Conservation (phyloP, 2,888 invertebrate genomes). For the Tipula vernalis region DNA sequence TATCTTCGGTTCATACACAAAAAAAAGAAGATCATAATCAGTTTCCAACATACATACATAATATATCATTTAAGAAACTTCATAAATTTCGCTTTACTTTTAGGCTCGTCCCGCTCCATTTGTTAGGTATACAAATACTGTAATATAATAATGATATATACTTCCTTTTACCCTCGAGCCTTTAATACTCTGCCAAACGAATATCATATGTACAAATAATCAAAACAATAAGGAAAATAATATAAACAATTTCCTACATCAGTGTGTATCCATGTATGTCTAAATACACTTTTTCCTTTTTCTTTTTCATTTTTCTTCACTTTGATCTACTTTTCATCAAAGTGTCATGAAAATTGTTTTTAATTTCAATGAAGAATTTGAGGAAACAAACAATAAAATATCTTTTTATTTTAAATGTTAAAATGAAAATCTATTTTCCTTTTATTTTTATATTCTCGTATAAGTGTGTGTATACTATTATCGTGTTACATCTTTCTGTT, state of each 20-base stretch:
- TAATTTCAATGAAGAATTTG: not conserved
- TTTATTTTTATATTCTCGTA: not conserved
- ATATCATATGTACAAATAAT: not conserved
- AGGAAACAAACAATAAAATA: not conserved
- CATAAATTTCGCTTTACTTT: not conserved
- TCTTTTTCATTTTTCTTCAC: not conserved
- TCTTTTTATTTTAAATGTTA: not conserved
- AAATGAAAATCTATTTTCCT: not conserved
- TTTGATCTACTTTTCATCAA: not conserved
- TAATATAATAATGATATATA: not conserved
- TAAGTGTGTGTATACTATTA: not conserved
- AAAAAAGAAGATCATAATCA: not conserved
- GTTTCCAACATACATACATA: not conserved
- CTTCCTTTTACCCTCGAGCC: not conserved
- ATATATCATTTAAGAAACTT: not conserved
- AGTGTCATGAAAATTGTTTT: conserved; percentile 4
- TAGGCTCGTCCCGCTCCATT: not conserved
- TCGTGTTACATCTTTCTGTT: not conserved
- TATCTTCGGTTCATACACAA: not conserved
- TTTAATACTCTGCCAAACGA: not conserved
- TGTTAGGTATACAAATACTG: not conserved
- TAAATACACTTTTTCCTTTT: not conserved
- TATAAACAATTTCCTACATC: not conserved
- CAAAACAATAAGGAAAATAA: not conserved
- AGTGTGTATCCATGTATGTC: not conserved